Percentiles rank a stretch among this genome's conserved stretches.
These are phyloP conservation scores for Otus sunia DNA, from an alignment of 2,113 vertebrate genomes.

Conservation along the genomic window DNA sequence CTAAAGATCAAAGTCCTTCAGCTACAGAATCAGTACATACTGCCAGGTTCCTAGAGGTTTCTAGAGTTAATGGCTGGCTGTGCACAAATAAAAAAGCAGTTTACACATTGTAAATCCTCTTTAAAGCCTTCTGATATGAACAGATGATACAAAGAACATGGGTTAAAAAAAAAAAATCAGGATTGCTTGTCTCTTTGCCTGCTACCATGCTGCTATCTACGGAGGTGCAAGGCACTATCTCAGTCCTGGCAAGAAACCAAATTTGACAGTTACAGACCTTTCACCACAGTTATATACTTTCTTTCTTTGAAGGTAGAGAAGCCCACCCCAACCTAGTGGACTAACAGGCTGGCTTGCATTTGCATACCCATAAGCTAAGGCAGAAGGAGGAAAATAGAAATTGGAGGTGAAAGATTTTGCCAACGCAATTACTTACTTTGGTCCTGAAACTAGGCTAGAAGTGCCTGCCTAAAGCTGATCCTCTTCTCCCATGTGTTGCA, in stretches of 20 bases:
- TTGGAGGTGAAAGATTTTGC: neutral
- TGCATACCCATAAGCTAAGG: neutral
- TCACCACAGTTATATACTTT: neutral
- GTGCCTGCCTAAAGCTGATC: neutral
- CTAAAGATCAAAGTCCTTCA: constrained; percentile 46
- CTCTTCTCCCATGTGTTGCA: neutral
- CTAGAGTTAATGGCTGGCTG: neutral
- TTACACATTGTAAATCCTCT: neutral
- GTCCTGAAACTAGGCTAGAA: neutral
- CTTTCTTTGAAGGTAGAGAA: neutral
- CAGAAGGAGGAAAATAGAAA: neutral
- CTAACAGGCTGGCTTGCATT: neutral
- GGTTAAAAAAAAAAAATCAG: neutral
- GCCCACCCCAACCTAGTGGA: too few relatives aligned
- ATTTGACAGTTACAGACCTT: neutral
- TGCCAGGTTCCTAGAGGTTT: neutral
- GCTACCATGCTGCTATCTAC: neutral
- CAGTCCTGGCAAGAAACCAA: neutral
- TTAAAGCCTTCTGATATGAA: neutral
- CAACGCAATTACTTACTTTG: neutral
- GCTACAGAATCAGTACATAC: neutral
- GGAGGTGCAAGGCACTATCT: neutral
- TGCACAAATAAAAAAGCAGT: neutral
- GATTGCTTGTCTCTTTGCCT: neutral
- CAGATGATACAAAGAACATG: neutral